A percentile compares a stretch with the other conserved stretches of the same genome.
Conservation (phyloP, 2,113 vertebrate genomes). For the Saguinus imperator region DNA sequence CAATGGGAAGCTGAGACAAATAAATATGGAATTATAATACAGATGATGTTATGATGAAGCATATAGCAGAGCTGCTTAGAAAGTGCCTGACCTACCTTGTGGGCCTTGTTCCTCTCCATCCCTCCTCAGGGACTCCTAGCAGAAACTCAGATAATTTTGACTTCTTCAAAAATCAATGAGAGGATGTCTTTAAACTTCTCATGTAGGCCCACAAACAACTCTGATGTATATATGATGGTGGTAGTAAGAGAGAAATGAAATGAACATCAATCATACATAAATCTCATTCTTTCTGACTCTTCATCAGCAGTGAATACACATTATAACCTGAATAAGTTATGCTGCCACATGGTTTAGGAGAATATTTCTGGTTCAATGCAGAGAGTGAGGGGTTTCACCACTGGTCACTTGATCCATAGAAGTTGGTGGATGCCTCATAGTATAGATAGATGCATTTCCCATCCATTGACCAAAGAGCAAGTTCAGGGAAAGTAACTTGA, state of each 20-base stretch:
- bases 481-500: not conserved
- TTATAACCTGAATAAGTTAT: not conserved
- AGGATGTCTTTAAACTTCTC: not conserved
- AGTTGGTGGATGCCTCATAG: not conserved
- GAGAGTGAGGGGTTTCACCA: not conserved
- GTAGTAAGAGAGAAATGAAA: not conserved
- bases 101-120: fast-evolving
- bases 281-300: not conserved
- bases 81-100: not conserved
- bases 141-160: not conserved
- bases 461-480: not conserved
- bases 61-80: not conserved
- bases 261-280: not conserved
- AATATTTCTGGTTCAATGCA: not conserved
- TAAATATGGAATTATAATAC: not conserved
- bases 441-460: not conserved
- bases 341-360: not conserved
- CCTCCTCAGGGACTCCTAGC: not conserved
- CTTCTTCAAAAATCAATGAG: not conserved
- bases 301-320: not conserved
- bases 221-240: not conserved
- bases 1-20: not conserved
- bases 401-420: not conserved
- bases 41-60: no score
- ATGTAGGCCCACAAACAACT: not conserved